Percentiles rank a stretch among this genome's conserved stretches.
Evolutionary conservation across 2,113 vertebrate genomes (phyloP).

Genomic region (Bos indicus): DNA sequence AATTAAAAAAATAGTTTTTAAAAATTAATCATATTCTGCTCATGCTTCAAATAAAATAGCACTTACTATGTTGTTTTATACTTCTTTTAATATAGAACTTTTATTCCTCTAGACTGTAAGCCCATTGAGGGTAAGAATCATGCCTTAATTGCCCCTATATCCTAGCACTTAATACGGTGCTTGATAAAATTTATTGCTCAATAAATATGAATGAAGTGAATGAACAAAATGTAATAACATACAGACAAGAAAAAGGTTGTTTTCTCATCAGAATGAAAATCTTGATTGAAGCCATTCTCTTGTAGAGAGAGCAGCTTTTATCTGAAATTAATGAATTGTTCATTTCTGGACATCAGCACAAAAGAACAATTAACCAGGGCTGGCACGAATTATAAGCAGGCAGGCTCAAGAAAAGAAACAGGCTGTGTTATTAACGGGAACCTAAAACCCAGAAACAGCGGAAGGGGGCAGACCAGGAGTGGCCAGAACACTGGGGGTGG

Average conservation of each 20-base stretch:
- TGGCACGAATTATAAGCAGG: neutral
- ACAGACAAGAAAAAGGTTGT: slow-evolving; percentile 3
- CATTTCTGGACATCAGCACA: slow-evolving; percentile 36
- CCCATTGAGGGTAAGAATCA: neutral
- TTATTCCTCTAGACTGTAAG: neutral
- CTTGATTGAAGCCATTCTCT: slow-evolving; percentile 34
- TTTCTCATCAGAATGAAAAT: slow-evolving; percentile 39
- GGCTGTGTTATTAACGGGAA: neutral
- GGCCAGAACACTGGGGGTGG: fast-evolving
- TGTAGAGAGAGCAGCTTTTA: slow-evolving; percentile 34
- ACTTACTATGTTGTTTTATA: neutral
- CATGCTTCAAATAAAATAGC: neutral
- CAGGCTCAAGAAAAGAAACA: neutral
- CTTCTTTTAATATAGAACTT: neutral
- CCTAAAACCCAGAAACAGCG: neutral
- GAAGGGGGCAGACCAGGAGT: neutral
- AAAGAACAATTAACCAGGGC: slow-evolving; percentile 24
- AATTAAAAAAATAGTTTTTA: neutral
- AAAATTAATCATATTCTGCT: neutral
- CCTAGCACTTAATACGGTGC: neutral
- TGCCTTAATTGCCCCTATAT: neutral
- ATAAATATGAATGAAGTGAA: slow-evolving; percentile 34
- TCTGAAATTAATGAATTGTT: slow-evolving; percentile 58
- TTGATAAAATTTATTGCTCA: neutral
- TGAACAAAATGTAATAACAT: slow-evolving; percentile 12